A percentile compares a stretch with the other conserved stretches of the same genome.
Evolutionary conservation across 2,797 vertebrate species (phyloP).

Genomic region (Hippopotamyrus pictus): DNA sequence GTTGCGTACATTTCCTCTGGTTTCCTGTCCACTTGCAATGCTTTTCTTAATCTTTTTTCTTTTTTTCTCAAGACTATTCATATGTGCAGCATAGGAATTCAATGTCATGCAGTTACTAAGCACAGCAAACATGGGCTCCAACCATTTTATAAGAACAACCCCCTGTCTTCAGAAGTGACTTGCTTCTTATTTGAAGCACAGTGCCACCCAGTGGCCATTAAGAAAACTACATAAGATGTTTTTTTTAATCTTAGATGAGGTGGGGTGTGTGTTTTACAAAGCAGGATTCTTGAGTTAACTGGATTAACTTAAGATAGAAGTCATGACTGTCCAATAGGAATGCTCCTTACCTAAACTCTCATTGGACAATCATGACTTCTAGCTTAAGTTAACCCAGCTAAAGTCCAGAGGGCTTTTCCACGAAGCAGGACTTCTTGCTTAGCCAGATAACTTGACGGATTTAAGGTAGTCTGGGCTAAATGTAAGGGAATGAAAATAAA

Average conservation of each 20-base stretch:
- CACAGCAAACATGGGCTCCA: not conserved
- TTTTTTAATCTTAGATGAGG: not conserved
- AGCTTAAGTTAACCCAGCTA: not conserved
- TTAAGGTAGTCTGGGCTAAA: too few relatives aligned
- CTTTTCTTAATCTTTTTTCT: too few relatives aligned
- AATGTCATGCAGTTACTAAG: not conserved
- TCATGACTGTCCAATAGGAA: not conserved
- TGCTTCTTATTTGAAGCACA: not conserved
- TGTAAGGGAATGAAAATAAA: too few relatives aligned
- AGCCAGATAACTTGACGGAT: too few relatives aligned
- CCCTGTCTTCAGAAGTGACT: not conserved
- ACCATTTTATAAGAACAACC: not conserved
- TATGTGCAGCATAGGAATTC: too few relatives aligned
- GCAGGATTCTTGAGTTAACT: not conserved
- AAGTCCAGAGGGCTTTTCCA: not conserved
- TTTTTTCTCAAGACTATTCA: too few relatives aligned
- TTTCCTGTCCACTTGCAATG: too few relatives aligned
- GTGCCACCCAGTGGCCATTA: constrained; percentile 9
- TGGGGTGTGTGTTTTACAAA: not conserved
- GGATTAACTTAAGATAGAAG: not conserved
- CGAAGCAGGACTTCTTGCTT: too few relatives aligned
- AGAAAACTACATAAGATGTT: not conserved
- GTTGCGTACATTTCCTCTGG: not conserved
- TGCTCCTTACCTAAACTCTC: not conserved
- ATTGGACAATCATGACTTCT: not conserved